phyloP scores from a whole-genome alignment of 1,140 invertebrate genomes.

The Tachypleus tridentatus region DNA sequence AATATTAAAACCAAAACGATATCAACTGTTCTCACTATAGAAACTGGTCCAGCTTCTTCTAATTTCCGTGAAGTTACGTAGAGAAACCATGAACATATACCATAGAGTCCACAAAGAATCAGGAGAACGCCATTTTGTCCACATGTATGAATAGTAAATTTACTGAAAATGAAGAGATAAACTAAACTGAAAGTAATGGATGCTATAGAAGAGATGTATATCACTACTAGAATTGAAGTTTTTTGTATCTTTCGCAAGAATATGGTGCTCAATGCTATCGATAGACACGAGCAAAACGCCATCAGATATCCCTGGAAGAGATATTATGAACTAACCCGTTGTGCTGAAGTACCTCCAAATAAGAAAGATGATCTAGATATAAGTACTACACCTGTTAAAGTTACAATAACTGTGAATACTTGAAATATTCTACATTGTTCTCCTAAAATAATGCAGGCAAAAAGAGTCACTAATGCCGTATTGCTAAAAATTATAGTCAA shows the following conservation, averaged over 20 bases:
- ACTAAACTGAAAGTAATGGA: constrained; percentile 66
- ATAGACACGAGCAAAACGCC: constrained; percentile 68
- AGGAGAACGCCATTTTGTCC: constrained; percentile 62
- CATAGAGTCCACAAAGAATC: constrained; percentile 65
- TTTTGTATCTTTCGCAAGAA: constrained; percentile 69
- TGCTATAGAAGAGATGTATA: constrained; percentile 50
- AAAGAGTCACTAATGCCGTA: constrained; percentile 42
- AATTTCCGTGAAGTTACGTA: constrained; percentile 69
- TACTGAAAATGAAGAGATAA: constrained; percentile 57
- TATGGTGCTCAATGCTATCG: constrained; percentile 78
- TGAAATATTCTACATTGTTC: constrained; percentile 44
- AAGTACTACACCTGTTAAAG: constrained; percentile 40
- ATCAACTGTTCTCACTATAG: constrained; percentile 64
- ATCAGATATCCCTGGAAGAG: constrained; percentile 49
- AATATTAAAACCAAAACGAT: constrained; percentile 84
- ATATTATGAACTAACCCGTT: constrained; percentile 7
- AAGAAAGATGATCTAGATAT: constrained; percentile 42
- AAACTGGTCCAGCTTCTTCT: constrained; percentile 77
- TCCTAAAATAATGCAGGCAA: constrained; percentile 42
- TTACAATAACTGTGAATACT: constrained; percentile 37
- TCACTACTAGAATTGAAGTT: constrained; percentile 74
- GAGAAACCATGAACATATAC: constrained; percentile 74
- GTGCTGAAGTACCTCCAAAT: constrained; percentile 20
- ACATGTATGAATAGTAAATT: constrained; percentile 62
- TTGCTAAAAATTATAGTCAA: constrained; percentile 47